phyloP scores from a whole-genome alignment of 2,888 invertebrate species.

The Hydraecia micacea region DNA sequence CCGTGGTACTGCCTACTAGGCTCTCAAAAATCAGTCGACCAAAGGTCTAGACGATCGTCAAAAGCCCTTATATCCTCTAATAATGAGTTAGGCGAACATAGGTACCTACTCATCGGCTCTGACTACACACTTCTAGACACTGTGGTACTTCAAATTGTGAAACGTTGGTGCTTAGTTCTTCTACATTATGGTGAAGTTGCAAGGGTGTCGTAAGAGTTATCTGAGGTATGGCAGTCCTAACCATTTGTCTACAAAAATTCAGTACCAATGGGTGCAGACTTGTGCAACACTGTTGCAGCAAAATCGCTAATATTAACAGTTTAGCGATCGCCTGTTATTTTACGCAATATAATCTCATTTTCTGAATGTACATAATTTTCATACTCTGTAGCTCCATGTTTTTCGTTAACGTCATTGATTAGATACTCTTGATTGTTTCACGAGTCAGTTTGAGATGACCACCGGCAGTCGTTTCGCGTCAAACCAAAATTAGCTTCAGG shows the following conservation, averaged over 20 bases:
- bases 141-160: slow-evolving; percentile 35
- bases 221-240: background rate
- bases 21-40: slow-evolving; percentile 61
- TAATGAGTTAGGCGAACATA: slow-evolving; percentile 51
- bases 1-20: slow-evolving; percentile 57
- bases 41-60: slow-evolving; percentile 60
- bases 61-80: slow-evolving; percentile 56
- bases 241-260: slow-evolving; percentile 6
- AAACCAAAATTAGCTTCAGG: slow-evolving; percentile 5
- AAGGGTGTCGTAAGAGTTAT: slow-evolving; percentile 17
- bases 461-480: background rate
- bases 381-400: background rate
- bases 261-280: background rate
- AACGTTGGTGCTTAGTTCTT: slow-evolving; percentile 26
- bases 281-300: background rate
- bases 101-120: slow-evolving; percentile 30
- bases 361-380: background rate
- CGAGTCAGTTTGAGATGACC: background rate
- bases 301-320: slow-evolving; percentile 7
- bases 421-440: background rate
- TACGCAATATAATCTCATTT: background rate
- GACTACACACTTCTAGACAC: slow-evolving; percentile 33
- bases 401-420: background rate
- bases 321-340: slow-evolving; percentile 14
- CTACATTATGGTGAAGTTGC: slow-evolving; percentile 7